phyloP scores from a whole-genome alignment of 2,888 invertebrate genomes.

The Synanthedon formicaeformis region DNA sequence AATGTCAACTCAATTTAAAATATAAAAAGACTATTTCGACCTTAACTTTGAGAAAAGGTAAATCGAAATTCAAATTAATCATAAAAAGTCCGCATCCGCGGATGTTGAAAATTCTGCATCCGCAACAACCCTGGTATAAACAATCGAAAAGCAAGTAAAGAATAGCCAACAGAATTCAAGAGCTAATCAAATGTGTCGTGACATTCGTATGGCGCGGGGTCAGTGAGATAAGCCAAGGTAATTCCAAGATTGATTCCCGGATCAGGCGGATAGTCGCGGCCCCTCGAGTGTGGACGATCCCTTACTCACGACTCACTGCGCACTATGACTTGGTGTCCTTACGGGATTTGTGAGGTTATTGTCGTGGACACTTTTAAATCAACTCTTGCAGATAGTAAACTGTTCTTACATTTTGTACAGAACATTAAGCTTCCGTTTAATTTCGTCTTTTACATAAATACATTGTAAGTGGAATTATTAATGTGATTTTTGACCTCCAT shows the following conservation, averaged over 20 bases:
- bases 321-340: conserved; percentile 39
- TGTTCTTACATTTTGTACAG: background rate
- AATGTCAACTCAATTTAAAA: no score
- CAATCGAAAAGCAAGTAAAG: conserved; percentile 1
- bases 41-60: no score
- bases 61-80: no score
- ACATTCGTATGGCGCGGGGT: conserved; percentile 47
- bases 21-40: no score
- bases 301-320: conserved; percentile 54
- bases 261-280: conserved; percentile 43
- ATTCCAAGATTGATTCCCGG: conserved; percentile 66
- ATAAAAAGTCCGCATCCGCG: no score
- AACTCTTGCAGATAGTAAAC: background rate
- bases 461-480: no score
- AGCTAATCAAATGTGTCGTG: conserved; percentile 48
- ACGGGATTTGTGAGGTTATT: conserved; percentile 29
- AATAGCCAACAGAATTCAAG: conserved; percentile 30
- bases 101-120: no score
- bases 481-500: no score
- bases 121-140: no score
- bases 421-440: no score
- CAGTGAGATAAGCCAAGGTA: conserved; percentile 57
- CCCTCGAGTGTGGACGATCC: conserved; percentile 56
- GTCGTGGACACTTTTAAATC: conserved; percentile 18
- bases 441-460: no score